Evolutionary conservation across 2,113 vertebrate genomes (phyloP).

Genomic region (Salvelinus namaycush): DNA sequence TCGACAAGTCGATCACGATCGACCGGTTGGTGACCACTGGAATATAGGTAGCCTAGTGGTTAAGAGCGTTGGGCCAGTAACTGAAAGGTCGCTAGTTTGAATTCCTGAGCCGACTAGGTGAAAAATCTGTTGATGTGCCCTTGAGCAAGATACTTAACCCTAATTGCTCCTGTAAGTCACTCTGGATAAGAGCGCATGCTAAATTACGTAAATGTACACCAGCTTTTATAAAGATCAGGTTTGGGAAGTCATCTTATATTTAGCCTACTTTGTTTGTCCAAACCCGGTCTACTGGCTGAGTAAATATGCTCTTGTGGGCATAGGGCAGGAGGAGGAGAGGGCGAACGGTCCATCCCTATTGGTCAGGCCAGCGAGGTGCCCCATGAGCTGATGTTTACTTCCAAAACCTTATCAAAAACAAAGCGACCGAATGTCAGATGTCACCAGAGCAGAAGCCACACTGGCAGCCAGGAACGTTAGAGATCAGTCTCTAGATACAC

Average conservation of each 20-base stretch:
- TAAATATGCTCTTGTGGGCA: conserved; percentile 4
- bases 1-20: too few species aligned
- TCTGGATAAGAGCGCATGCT: too few species aligned
- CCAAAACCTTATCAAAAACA: conserved; percentile 11
- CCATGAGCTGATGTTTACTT: conserved; percentile 6
- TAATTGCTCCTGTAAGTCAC: too few species aligned
- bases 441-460: neutral
- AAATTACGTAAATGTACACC: neutral
- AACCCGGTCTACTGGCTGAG: neutral
- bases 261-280: neutral
- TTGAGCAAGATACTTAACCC: too few species aligned
- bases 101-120: too few species aligned
- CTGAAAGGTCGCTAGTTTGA: too few species aligned
- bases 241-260: neutral
- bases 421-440: neutral
- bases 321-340: neutral
- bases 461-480: neutral
- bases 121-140: too few species aligned
- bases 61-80: too few species aligned
- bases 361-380: neutral
- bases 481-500: neutral
- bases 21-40: too few species aligned
- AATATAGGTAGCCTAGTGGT: too few species aligned
- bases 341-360: neutral
- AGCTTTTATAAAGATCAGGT: neutral